Evolutionary conservation across 2,797 vertebrate genomes (phyloP).

Genomic region (Sebastes reedi): DNA sequence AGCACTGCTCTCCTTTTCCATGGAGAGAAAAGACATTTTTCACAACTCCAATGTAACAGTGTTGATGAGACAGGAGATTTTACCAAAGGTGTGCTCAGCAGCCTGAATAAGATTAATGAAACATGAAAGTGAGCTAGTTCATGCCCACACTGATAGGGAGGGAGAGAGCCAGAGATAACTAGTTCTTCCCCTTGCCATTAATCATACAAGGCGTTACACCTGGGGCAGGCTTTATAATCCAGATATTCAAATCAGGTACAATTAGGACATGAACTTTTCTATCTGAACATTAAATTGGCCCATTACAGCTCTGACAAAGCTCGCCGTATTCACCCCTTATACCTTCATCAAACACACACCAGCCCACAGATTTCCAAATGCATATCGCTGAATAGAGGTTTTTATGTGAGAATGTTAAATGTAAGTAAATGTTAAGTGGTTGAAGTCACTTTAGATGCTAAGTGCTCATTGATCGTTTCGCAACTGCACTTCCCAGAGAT

Average conservation of each 20-base stretch:
- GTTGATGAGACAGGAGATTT: constrained; percentile 52
- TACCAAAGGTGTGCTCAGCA: constrained; percentile 46
- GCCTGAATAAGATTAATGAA: constrained; percentile 71
- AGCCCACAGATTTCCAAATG: not conserved
- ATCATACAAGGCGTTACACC: constrained; percentile 55
- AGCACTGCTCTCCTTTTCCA: constrained; percentile 1
- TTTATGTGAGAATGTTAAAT: not conserved
- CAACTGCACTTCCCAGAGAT: not conserved
- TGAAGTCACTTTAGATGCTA: not conserved
- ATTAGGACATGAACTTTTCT: constrained; percentile 49
- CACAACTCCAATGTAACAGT: constrained; percentile 16
- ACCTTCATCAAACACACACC: not conserved
- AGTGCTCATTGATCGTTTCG: not conserved
- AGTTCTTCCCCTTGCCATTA: constrained; percentile 48
- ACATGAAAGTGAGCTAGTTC: constrained; percentile 64
- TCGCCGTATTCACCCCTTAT: not conserved
- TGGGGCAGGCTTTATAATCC: constrained; percentile 44
- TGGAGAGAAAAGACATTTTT: constrained; percentile 30
- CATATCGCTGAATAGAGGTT: not conserved
- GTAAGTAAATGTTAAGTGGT: not conserved
- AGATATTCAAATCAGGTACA: constrained; percentile 56
- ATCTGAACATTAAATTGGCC: constrained; percentile 36
- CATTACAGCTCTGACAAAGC: constrained; percentile 34
- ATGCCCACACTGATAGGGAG: constrained; percentile 16
- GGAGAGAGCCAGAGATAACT: constrained; percentile 16